Percentiles rank a stretch among this genome's conserved stretches.
Conservation (phyloP, 2,113 vertebrate genomes). For the Dipodomys stephensi region DNA sequence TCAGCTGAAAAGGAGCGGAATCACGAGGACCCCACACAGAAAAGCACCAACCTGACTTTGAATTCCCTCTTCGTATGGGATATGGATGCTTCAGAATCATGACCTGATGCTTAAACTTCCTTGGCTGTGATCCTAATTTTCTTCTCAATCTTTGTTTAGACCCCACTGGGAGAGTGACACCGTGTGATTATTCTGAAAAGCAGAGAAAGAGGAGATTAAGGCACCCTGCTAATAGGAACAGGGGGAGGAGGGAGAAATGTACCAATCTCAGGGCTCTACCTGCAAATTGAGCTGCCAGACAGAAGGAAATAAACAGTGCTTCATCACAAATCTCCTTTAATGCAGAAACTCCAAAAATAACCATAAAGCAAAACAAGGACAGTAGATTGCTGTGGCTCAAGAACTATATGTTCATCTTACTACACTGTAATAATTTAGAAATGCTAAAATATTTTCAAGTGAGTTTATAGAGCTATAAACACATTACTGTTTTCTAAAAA, state of each 20-base stretch:
- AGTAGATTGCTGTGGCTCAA: neutral
- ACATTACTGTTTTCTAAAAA: neutral
- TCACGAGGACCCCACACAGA: conserved; percentile 66
- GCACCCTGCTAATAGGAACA: conserved; percentile 80
- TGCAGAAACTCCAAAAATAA: conserved; percentile 70
- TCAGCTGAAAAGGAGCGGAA: neutral
- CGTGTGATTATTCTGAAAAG: conserved; percentile 82
- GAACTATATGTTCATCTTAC: neutral
- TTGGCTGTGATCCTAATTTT: conserved; percentile 83
- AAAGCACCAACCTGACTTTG: conserved; percentile 57
- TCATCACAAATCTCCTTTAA: conserved; percentile 58
- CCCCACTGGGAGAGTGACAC: conserved; percentile 81
- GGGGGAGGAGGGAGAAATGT: conserved; percentile 75
- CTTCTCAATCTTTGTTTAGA: conserved; percentile 80
- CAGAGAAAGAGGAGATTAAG: conserved; percentile 76
- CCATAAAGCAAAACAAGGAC: conserved; percentile 55
- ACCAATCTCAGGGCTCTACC: conserved; percentile 62
- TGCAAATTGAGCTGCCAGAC: conserved; percentile 77
- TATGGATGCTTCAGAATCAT: conserved; percentile 81
- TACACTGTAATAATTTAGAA: neutral
- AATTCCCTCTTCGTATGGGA: conserved; percentile 64
- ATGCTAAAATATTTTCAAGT: conserved; percentile 10
- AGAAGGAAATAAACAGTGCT: conserved; percentile 71
- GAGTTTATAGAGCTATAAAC: neutral
- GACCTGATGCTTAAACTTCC: conserved; percentile 66